Base-by-base conservation (phyloP, 1,140 invertebrate genomes). In the Carposina sasakii region DNA sequence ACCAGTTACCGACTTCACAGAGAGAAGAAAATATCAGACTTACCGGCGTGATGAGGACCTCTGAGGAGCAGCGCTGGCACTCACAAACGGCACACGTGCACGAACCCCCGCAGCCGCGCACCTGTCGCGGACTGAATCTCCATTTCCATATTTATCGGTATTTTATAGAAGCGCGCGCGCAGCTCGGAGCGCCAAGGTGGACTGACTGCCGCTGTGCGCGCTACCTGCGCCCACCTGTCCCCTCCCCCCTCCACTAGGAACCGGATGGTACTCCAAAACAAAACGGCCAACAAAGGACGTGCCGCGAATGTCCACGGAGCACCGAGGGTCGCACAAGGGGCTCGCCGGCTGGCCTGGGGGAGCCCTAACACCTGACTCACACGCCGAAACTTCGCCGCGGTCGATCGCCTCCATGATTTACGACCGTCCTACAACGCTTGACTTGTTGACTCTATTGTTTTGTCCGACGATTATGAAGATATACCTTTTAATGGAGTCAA, bases 201-300 rank as follows among this genome's bases (percentile, higher is more conserved):
- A 81, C 78, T 82, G 78, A 67, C 69, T 63, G 59, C 60, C 64
- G 67, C 54, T 60, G 66, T 63, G 65, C 72, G 61, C 72, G 67
- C 64, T 78, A 78, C 76, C 76, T 79, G 76, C 76, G 71, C 68
- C 71, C 74, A 77, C 72, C 74, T 76, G 72, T 69, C 76, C 73
- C 74, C 74, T 61, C 65, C 63, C 63, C 71, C 68, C 71, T 66
- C 74, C 67, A 74, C 69, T 66, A 76, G 76, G 75, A 82, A 82
- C 78, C 76, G 76, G 76, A 82, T 81, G 78, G 75, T 74, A 69
- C 71, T 82, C 75, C 78, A 82, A 82, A 79, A 82, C 78, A 82
- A 82, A 82, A 79, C 76, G 71, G 73, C 76, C 75, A 78, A 82
- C 78, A 77, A 78, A 82, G 76, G 78, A 82, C 73, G 71, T 82